Evolutionary conservation across 2,888 invertebrate species (phyloP).

Genomic region (Spilarctia lutea): DNA sequence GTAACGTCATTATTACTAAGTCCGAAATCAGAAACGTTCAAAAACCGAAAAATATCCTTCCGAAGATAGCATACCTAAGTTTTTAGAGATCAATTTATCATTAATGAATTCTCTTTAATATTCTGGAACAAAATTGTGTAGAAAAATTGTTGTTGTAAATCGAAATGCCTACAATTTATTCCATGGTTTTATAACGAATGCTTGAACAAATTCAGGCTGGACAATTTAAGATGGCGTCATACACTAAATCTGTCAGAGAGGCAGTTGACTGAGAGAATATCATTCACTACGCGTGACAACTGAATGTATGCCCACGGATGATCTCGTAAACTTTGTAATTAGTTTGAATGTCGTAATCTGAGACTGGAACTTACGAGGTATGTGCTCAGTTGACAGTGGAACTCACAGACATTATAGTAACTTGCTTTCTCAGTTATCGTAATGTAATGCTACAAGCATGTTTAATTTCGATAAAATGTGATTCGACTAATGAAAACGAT

Average conservation of each 20-base stretch:
- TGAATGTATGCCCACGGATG: slow-evolving; percentile 63
- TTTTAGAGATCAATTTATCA: neutral
- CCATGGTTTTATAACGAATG: slow-evolving; percentile 11
- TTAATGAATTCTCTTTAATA: neutral
- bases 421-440: neutral
- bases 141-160: neutral
- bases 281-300: slow-evolving; percentile 65
- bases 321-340: slow-evolving; percentile 74
- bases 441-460: neutral
- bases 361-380: slow-evolving; percentile 48
- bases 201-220: slow-evolving; percentile 12
- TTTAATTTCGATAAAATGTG: neutral
- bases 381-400: slow-evolving; percentile 4
- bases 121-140: neutral
- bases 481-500: neutral
- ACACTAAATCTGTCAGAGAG: slow-evolving; percentile 56
- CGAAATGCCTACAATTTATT: neutral
- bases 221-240: slow-evolving; percentile 55
- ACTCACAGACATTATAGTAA: neutral
- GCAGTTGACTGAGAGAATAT: slow-evolving; percentile 40
- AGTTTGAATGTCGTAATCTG: slow-evolving; percentile 62
- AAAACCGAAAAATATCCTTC: too few relatives aligned
- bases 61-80: neutral
- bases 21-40: too few relatives aligned
- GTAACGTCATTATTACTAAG: too few relatives aligned